These are phyloP conservation scores for Diachasma alloeum DNA, from an alignment of 1,140 invertebrate species.

Conservation along the genomic window DNA sequence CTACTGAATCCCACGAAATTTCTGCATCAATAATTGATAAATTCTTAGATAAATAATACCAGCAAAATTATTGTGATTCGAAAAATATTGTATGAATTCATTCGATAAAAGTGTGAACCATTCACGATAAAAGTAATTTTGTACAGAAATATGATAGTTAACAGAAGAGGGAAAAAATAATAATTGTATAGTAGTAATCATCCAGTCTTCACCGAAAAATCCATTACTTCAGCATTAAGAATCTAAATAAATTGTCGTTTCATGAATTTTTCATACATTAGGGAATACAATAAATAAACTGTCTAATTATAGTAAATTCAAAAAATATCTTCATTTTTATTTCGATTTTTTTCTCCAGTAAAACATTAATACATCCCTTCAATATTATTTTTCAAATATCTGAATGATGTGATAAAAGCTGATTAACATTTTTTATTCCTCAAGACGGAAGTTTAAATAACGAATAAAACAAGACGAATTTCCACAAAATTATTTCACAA, in stretches of 20 bases:
- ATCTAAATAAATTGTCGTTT: background rate
- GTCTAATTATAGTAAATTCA: background rate
- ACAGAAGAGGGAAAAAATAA: background rate
- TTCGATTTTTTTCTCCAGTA: background rate
- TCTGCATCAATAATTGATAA: background rate
- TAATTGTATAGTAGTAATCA: conserved; percentile 3
- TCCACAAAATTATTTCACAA: background rate
- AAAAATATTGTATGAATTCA: background rate
- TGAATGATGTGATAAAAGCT: too few relatives aligned
- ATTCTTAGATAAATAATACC: too few relatives aligned
- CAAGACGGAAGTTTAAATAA: too few relatives aligned
- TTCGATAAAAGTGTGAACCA: background rate
- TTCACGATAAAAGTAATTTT: background rate
- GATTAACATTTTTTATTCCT: too few relatives aligned
- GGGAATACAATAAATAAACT: background rate
- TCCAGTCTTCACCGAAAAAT: background rate
- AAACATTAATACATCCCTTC: too few relatives aligned
- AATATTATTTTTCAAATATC: too few relatives aligned
- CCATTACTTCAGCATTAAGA: conserved; percentile 2
- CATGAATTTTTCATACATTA: conserved; percentile 5
- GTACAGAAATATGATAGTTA: background rate
- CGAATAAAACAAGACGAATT: too few relatives aligned
- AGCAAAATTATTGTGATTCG: too few relatives aligned
- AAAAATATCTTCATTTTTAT: background rate
- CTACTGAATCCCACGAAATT: background rate